Evolutionary conservation across 2,113 vertebrate genomes (phyloP), one percentile per base, ranked within the genome.

Genomic region (Oreochromis niloticus): DNA sequence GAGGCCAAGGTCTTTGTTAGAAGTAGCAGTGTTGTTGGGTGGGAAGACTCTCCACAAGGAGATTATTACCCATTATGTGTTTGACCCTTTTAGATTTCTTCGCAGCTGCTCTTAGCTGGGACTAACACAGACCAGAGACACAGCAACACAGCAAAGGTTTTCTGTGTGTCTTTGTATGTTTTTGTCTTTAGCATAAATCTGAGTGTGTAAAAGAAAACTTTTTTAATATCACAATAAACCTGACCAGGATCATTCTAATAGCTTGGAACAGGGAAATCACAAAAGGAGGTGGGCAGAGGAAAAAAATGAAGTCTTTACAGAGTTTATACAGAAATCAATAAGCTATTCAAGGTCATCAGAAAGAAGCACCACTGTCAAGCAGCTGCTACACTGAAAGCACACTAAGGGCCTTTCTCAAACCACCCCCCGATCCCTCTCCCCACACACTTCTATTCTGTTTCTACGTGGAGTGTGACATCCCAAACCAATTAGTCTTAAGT

Each of bases 261-360:
- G 73, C 79, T 83, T 17, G 55, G 48, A 88, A 86, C 1, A 61
- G 43, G 27, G 73, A 85, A 91, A 88, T 66, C 52, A 93, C 19
- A 48, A 87, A 84, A 90, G 85, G 85, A 88, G 43, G 78, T 83
- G 68, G 79, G 81, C 54, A 79, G 46, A n/a, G 59, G 6, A 11
- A 32, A 66, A 82, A 90, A 73, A 46, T 1, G 36, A 73, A 32
- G 82, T 81, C 82, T 89, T 91, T 73, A 87, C 91, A 85, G 50
- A 89, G 84, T 87, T 87, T 90, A 89, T 46, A 81, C 50, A 92
- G 78, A 94, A 94, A 96, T 96, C 94, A 96, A 95, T 96, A 94
- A 92, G 92, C 85, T 90, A 92, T 96, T 96, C 93, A 93, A 94
- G 92, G 92, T 94, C 90, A 95, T 86, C 91, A 89, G 89, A 94